Base-by-base conservation (phyloP, 2,888 invertebrate species). In the Caenorhabditis doughertyi region DNA sequence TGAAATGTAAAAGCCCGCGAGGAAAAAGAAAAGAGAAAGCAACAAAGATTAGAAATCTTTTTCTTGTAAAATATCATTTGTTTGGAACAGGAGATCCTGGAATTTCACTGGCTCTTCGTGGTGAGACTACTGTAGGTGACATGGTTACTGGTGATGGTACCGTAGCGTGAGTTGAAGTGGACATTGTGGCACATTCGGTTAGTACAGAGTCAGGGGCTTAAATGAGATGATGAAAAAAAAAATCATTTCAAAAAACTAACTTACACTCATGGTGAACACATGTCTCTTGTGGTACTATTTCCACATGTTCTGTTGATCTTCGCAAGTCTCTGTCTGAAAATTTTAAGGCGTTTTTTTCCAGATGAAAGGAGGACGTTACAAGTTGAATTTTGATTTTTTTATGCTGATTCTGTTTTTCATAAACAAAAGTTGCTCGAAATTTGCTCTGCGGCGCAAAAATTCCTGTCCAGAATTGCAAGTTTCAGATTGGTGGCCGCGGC, bases 181-280 rank as follows among this genome's bases (percentile, higher is more conserved):
- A 76, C 76, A 76, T 68, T 13, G 76, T 68, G 18, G 76, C 68
- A 13, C 60, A 68, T 44, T 76, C 76, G 23, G 76, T 76, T 35
- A 76, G 58, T 27, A 76, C 76, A 8, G 76, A 76, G 47, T 76
- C 76, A 7, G 68, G 76, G 5, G 76, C 76, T 76, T 49, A 8
- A 73, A 42, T 5, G 21, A 13, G 23, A 35, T 2, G 13, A 25
- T 42, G n/a, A n/a, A n/a, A n/a, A 18, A 5, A 47, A 8, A 18
- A 18, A 18, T 47, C 18, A 0, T 32, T 21, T 7, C 2, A 32
- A 23, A 60, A n/a, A n/a, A n/a, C n/a, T n/a, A n/a, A 39, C 79
- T 65, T n/a, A 86, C 85, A 81, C 71, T 86, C 84, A 44, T 86
- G 86, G 49, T 86, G 81, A 23, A 86, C 77, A 21, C 84, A 84